A percentile compares a stretch with the other conserved stretches of the same genome.
These are phyloP conservation scores for Grus americana DNA, from an alignment of 2,113 vertebrate genomes.

Conservation along the genomic window DNA sequence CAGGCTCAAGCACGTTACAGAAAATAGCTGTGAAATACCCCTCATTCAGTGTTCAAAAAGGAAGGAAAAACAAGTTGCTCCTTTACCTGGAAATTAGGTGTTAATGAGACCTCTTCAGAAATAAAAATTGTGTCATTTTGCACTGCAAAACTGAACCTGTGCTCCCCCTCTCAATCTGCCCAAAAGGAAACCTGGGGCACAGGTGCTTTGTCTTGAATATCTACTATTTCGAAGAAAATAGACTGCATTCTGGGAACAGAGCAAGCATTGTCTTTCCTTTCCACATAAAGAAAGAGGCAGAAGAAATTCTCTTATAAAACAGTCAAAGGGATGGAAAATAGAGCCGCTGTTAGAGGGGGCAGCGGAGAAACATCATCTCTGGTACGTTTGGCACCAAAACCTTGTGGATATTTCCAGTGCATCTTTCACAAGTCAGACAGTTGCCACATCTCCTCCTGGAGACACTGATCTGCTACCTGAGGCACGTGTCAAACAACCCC, in stretches of 20 bases:
- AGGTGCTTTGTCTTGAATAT: not conserved
- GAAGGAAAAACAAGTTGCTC: not conserved
- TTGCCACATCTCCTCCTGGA: not conserved
- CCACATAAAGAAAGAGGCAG: not conserved
- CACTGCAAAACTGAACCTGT: not conserved
- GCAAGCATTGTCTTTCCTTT: not conserved
- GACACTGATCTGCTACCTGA: not conserved
- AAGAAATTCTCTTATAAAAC: not conserved
- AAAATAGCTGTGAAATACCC: not conserved
- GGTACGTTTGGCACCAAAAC: not conserved
- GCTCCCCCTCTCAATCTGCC: not conserved
- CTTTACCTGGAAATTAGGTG: not conserved
- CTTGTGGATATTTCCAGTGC: not conserved
- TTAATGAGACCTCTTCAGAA: not conserved
- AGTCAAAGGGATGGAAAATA: not conserved
- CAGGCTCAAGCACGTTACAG: not conserved
- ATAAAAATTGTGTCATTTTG: not conserved
- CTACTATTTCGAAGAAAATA: not conserved
- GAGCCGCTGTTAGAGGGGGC: not conserved
- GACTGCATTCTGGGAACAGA: not conserved
- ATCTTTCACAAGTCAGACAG: not conserved
- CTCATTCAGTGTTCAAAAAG: not conserved
- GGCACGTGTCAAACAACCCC: not conserved
- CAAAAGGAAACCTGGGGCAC: not conserved
- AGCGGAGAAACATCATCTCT: not conserved